These are phyloP conservation scores for Enteromius thamalakanensis DNA, from an alignment of 2,797 vertebrate genomes.

Conservation along the genomic window DNA sequence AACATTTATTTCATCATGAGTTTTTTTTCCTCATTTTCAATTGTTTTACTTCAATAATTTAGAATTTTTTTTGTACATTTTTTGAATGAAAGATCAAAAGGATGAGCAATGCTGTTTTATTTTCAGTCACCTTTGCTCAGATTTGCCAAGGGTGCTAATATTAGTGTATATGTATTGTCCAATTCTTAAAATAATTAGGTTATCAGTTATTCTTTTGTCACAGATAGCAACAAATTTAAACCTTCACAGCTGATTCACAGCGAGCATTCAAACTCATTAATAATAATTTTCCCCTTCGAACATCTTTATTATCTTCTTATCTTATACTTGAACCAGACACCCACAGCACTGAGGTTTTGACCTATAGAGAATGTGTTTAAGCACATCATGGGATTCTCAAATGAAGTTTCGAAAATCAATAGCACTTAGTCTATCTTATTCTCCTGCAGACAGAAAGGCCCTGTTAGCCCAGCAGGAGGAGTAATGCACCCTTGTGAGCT, in stretches of 20 bases:
- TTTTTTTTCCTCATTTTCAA: no score
- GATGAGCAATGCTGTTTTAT: no score
- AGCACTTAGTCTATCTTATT: constrained; percentile 36
- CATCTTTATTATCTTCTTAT: constrained; percentile 1
- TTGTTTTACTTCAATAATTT: no score
- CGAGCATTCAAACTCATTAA: background rate
- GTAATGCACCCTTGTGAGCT: constrained; percentile 20
- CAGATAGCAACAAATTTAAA: background rate
- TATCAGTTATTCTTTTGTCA: background rate
- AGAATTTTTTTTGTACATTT: no score
- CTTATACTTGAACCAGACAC: background rate
- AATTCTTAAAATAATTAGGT: background rate
- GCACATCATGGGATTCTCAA: constrained; percentile 33
- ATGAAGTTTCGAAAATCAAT: constrained; percentile 59
- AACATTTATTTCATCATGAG: no score
- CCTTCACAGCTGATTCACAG: background rate
- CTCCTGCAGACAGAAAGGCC: constrained; percentile 33
- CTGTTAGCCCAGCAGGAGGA: constrained; percentile 13
- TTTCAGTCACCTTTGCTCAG: no score
- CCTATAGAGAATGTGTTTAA: constrained; percentile 18
- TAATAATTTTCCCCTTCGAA: background rate
- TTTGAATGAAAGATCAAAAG: no score
- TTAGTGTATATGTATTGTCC: background rate
- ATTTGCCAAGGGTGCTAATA: no score
- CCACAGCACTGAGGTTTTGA: background rate